Base-by-base conservation (phyloP, 2,888 invertebrate genomes). In the Entomobrya proxima region DNA sequence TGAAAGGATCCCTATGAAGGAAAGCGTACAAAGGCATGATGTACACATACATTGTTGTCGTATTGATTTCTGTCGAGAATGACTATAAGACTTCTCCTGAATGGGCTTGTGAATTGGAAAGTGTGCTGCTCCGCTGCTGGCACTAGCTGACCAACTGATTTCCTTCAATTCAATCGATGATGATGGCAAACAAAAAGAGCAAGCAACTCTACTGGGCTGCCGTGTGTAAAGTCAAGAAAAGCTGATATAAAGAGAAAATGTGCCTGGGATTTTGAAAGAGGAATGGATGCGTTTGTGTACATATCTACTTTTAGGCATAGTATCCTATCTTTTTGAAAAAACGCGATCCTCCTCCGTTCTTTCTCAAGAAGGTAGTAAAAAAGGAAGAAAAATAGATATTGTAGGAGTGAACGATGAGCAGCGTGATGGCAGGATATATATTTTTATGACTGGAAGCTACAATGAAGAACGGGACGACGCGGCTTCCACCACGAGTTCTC, bases 131-230 rank as follows among this genome's bases (percentile, higher is more conserved):
- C n/a, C n/a, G n/a, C n/a, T n/a, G n/a, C n/a, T n/a, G 47, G n/a
- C n/a, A 37, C 76, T 27, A 44, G 64, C 78, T 78, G 78, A 67
- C 78, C 78, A 78, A 78, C 78, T 78, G 78, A 78, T 78, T 78
- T 55, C 21, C 35, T 47, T 67, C 50, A 64, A 67, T 47, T 78
- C 64, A 50, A 67, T 78, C 64, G 37, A 67, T 78, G 30, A 64
- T 44, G 40, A 67, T 50, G 30, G 78, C 64, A 47, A 78, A 64
- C 47, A 47, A 67, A 40, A 64, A 32, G 21, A 32, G 21, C 35
- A 37, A 37, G n/a, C 35, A 24, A 64, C 64, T 64, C 24, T 24
- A 61, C 35, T 64, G 11, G 9, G 3, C 18, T 32, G 35, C 27
- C 27, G 5, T n/a, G 9, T 1, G 11, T 55, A 3, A 27, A 55